A percentile compares a stretch with the other conserved stretches of the same genome.
Evolutionary conservation across 2,888 invertebrate genomes (phyloP).

Genomic region (Diogma glabrata): DNA sequence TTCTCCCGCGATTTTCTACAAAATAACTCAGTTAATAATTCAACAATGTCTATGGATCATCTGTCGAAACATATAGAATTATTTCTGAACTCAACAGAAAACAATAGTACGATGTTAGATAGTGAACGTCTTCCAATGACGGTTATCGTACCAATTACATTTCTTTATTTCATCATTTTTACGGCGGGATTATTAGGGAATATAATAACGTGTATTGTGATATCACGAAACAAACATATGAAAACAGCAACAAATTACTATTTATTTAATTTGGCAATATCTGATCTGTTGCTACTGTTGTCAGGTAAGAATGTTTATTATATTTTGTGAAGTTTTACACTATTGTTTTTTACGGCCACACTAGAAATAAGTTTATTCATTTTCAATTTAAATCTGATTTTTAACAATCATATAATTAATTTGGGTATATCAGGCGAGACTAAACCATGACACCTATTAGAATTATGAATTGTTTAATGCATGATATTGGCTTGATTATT

Average conservation of each 20-base stretch:
- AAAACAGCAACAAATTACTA: constrained; percentile 74
- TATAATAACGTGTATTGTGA: constrained; percentile 73
- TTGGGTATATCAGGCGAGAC: too few relatives aligned
- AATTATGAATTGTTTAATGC: too few relatives aligned
- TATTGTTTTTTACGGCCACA: too few relatives aligned
- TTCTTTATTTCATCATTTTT: constrained; percentile 48
- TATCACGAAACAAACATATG: constrained; percentile 70
- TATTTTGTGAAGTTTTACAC: too few relatives aligned
- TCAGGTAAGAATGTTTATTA: constrained; percentile 49
- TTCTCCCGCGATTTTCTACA: too few relatives aligned
- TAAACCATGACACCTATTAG: too few relatives aligned
- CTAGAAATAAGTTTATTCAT: too few relatives aligned
- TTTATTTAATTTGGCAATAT: constrained; percentile 73
- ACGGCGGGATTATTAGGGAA: constrained; percentile 72
- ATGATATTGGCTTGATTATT: too few relatives aligned
- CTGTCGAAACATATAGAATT: neutral
- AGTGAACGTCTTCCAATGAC: constrained; percentile 4
- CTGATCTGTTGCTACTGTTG: constrained; percentile 64
- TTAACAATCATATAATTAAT: too few relatives aligned
- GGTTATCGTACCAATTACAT: constrained; percentile 42
- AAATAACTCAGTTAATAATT: too few relatives aligned
- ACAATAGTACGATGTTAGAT: neutral
- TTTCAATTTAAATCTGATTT: too few relatives aligned
- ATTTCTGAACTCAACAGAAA: neutral
- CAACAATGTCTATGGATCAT: too few relatives aligned